Percentiles rank a stretch among this genome's conserved stretches.
phyloP scores from a whole-genome alignment of 92 coral and sea anemone genomes.

The Epizoanthus rinbou region DNA sequence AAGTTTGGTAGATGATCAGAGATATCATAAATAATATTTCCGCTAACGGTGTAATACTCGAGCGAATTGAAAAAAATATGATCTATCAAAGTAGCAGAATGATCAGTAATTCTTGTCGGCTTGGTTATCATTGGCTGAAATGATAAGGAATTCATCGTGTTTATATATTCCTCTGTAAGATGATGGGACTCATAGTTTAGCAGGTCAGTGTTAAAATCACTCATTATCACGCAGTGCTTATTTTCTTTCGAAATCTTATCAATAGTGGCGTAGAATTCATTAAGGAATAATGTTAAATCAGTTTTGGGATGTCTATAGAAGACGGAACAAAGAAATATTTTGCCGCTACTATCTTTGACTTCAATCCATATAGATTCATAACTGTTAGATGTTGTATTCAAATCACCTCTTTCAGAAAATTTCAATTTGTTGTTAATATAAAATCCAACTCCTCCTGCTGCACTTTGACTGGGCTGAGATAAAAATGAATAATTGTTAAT shows the following conservation, averaged over 20 bases:
- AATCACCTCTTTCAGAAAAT: constrained; percentile 5
- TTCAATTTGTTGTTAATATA: constrained; percentile 27
- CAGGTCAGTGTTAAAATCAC: constrained; percentile 13
- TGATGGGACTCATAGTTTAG: constrained; percentile 13
- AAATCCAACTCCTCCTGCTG: constrained; percentile 29
- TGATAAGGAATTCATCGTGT: constrained; percentile 20
- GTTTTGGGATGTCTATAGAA: constrained; percentile 15
- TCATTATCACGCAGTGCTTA: constrained; percentile 22
- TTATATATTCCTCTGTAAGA: constrained; percentile 19
- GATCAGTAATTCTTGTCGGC: no score
- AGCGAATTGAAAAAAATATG: constrained; percentile 32
- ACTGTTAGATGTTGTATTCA: neutral
- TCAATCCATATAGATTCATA: constrained; percentile 4
- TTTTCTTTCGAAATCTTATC: constrained; percentile 13
- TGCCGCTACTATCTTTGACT: constrained; percentile 5
- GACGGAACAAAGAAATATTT: constrained; percentile 3
- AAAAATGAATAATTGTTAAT: constrained; percentile 23
- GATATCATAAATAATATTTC: constrained; percentile 34
- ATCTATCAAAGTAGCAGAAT: no score
- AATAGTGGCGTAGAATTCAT: constrained; percentile 11
- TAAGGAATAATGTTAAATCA: neutral
- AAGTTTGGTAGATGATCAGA: constrained; percentile 28
- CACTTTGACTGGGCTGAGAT: constrained; percentile 28
- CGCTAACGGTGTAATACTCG: constrained; percentile 31
- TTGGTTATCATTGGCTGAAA: constrained; percentile 21